Percentiles rank a stretch among this genome's conserved stretches.
These are phyloP conservation scores for Chalcis sispes DNA, from an alignment of 2,888 invertebrate species.

Conservation along the genomic window DNA sequence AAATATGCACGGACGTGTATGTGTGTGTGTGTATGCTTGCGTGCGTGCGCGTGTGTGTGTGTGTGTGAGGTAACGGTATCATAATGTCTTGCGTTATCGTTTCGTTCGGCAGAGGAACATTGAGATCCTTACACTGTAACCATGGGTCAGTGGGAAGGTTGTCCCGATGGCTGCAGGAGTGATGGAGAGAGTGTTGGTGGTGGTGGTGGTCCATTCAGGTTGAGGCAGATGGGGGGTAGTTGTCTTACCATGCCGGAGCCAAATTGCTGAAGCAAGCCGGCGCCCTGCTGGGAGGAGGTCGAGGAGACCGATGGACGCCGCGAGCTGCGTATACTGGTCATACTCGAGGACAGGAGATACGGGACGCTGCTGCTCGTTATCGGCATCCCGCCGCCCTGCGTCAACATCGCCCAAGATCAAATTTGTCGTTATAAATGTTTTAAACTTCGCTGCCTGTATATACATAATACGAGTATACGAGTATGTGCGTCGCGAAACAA, in stretches of 20 bases:
- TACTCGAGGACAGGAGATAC: slow-evolving; percentile 88
- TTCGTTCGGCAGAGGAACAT: slow-evolving; percentile 67
- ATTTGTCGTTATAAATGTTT: too few relatives aligned
- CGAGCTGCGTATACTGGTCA: slow-evolving; percentile 84
- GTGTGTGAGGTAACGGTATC: background rate
- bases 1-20: background rate
- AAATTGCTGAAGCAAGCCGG: slow-evolving; percentile 90
- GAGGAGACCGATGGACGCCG: slow-evolving; percentile 86
- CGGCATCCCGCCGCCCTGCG: slow-evolving; percentile 85
- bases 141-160: slow-evolving; percentile 77
- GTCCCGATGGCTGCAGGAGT: slow-evolving; percentile 77
- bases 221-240: slow-evolving; percentile 82
- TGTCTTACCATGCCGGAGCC: slow-evolving; percentile 96
- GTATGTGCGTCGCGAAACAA: too few relatives aligned
- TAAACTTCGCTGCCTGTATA: background rate
- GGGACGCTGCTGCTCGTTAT: slow-evolving; percentile 93
- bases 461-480: background rate
- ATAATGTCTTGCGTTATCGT: slow-evolving; percentile 17
- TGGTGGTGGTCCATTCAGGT: slow-evolving; percentile 79
- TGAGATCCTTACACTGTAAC: slow-evolving; percentile 77
- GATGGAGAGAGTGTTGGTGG: slow-evolving; percentile 77
- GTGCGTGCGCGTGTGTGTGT: slow-evolving; percentile 13
- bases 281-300: slow-evolving; percentile 82
- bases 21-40: background rate
- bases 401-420: too few relatives aligned